Evolutionary conservation across 1,140 invertebrate species (phyloP).

Genomic region (Drosophila obscura): DNA sequence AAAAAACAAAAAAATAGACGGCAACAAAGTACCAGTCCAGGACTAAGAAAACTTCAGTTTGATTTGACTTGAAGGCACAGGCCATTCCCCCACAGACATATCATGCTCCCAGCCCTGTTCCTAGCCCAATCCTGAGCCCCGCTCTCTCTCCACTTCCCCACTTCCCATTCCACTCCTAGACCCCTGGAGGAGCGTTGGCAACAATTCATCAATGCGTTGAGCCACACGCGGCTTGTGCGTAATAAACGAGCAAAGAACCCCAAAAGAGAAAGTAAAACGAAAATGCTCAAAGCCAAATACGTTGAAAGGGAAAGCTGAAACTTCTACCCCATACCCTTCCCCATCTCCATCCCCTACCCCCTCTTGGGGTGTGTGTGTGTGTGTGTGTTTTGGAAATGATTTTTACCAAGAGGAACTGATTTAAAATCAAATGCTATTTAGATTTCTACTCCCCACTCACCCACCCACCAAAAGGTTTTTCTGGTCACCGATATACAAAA

Average conservation of each 20-base stretch:
- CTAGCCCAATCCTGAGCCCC: neutral
- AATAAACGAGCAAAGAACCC: slow-evolving; percentile 41
- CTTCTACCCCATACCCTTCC: no score
- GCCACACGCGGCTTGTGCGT: slow-evolving; percentile 70
- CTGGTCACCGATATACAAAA: neutral
- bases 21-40: slow-evolving; percentile 45
- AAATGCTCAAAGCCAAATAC: slow-evolving; percentile 26
- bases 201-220: slow-evolving; percentile 75
- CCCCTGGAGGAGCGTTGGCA: slow-evolving; percentile 26
- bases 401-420: slow-evolving; percentile 22
- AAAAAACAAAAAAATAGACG: slow-evolving; percentile 24
- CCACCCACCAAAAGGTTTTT: neutral
- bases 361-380: slow-evolving; percentile 4
- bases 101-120: neutral
- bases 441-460: slow-evolving; percentile 12
- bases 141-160: no score
- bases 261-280: slow-evolving; percentile 14
- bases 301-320: slow-evolving; percentile 4
- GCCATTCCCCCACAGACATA: slow-evolving; percentile 8
- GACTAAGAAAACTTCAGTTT: slow-evolving; percentile 55
- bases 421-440: slow-evolving; percentile 43
- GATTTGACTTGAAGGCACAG: slow-evolving; percentile 52
- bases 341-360: no score
- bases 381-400: slow-evolving; percentile 9
- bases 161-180: neutral